phyloP scores from a whole-genome alignment of 2,113 vertebrate genomes.

The Petromus typicus region DNA sequence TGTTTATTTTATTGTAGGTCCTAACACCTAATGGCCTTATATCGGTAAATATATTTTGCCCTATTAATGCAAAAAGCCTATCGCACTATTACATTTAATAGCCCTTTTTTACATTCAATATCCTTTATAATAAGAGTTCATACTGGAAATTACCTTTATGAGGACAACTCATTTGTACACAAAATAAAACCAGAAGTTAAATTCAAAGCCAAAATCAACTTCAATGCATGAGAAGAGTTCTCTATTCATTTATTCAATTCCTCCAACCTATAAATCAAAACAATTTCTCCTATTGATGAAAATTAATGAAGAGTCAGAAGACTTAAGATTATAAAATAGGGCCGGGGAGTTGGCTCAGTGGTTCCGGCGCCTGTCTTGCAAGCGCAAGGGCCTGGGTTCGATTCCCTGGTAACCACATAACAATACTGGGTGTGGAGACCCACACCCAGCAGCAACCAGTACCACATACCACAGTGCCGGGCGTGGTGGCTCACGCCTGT shows the following conservation, averaged over 20 bases:
- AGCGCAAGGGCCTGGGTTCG: too few species aligned
- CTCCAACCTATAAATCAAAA: not conserved
- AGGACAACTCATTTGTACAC: not conserved
- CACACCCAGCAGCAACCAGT: too few species aligned
- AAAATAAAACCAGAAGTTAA: constrained; percentile 19
- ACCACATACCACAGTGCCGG: too few species aligned
- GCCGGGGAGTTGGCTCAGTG: too few species aligned
- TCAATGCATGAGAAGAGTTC: not conserved
- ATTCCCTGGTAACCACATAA: too few species aligned
- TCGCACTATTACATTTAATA: not conserved
- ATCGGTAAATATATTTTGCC: constrained; percentile 58
- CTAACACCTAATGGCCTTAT: constrained; percentile 61
- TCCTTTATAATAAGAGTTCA: not conserved
- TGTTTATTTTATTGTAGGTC: constrained; percentile 60
- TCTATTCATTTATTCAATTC: constrained; percentile 19
- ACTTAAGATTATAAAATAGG: too few species aligned
- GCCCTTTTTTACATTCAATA: not conserved
- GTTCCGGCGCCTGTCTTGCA: too few species aligned
- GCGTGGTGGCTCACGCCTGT: too few species aligned
- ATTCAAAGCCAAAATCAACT: not conserved
- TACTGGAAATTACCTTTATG: not conserved
- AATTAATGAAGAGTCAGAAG: not conserved
- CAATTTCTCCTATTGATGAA: not conserved
- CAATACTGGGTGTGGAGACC: too few species aligned
- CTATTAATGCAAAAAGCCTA: constrained; percentile 16